Percentiles rank a stretch among this genome's conserved stretches.
Evolutionary conservation across 2,888 invertebrate species (phyloP).

Genomic region (Caenorhabditis auriculariae): DNA sequence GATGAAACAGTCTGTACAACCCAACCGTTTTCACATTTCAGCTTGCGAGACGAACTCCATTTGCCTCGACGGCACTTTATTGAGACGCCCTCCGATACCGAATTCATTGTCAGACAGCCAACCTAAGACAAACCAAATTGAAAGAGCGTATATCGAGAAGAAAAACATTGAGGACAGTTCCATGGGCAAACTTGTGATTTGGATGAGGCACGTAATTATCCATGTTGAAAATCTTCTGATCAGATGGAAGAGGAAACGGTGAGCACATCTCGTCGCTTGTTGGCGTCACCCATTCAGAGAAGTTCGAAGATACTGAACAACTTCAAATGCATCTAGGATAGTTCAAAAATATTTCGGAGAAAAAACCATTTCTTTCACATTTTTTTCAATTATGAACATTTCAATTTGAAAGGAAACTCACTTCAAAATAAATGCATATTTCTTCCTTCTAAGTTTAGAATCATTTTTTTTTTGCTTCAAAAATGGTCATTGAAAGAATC

Average conservation of each 20-base stretch:
- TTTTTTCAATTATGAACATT: too few species aligned
- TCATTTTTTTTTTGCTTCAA: too few species aligned
- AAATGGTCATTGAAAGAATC: too few species aligned
- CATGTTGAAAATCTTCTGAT: constrained; percentile 41
- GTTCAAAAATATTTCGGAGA: background rate
- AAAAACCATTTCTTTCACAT: background rate
- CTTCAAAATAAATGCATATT: too few species aligned
- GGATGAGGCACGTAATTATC: constrained; percentile 44
- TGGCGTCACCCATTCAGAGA: constrained; percentile 15
- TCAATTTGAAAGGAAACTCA: too few species aligned
- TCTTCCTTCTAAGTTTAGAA: too few species aligned
- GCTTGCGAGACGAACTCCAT: too few species aligned
- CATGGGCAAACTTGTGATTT: constrained; percentile 52
- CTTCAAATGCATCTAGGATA: background rate
- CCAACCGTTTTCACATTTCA: constrained; percentile 36
- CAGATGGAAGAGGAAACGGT: constrained; percentile 18
- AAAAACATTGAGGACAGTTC: constrained; percentile 40
- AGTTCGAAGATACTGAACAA: constrained; percentile 22
- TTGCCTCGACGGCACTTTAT: constrained; percentile 51
- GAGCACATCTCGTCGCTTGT: constrained; percentile 38
- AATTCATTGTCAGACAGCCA: constrained; percentile 26
- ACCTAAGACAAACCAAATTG: constrained; percentile 12
- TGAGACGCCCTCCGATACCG: constrained; percentile 19
- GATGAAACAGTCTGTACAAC: constrained; percentile 39
- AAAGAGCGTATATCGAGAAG: background rate